A percentile compares a stretch with the other conserved stretches of the same genome.
Conservation (phyloP, 2,797 vertebrate genomes). For the Alcedo atthis region DNA sequence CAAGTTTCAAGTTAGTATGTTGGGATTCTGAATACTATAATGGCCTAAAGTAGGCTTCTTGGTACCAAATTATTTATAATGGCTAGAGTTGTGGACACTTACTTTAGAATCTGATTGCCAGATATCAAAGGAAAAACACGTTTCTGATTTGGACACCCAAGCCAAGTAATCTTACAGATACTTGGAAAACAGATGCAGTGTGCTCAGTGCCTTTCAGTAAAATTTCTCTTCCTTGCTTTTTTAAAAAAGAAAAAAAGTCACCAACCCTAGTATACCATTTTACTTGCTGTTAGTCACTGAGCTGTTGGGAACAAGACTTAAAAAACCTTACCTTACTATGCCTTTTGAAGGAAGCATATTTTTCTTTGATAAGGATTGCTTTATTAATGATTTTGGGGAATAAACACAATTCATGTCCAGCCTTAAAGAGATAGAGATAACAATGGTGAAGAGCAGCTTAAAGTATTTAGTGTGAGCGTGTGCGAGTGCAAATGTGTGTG, state of each 20-base stretch:
- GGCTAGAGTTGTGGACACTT: slow-evolving; percentile 80
- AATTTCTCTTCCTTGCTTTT: slow-evolving; percentile 62
- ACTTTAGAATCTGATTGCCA: slow-evolving; percentile 80
- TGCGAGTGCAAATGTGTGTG: slow-evolving; percentile 83
- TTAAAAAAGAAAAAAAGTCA: neutral
- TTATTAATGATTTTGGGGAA: slow-evolving; percentile 68
- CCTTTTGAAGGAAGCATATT: slow-evolving; percentile 69
- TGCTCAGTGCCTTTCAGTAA: slow-evolving; percentile 85
- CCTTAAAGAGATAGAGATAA: slow-evolving; percentile 78
- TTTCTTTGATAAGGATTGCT: slow-evolving; percentile 72
- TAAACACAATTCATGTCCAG: slow-evolving; percentile 76
- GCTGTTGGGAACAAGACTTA: slow-evolving; percentile 82
- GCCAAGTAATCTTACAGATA: slow-evolving; percentile 81
- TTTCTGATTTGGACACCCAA: slow-evolving; percentile 81
- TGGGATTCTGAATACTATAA: slow-evolving; percentile 82
- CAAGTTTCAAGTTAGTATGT: slow-evolving; percentile 84
- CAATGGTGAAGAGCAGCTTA: slow-evolving; percentile 74
- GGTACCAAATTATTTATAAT: slow-evolving; percentile 85
- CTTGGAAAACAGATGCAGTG: slow-evolving; percentile 80
- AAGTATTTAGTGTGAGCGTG: slow-evolving; percentile 70
- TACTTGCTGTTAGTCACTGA: slow-evolving; percentile 83
- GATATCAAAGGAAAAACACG: slow-evolving; percentile 72
- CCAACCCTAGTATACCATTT: slow-evolving; percentile 69
- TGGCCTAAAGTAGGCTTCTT: slow-evolving; percentile 85
- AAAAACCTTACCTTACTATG: slow-evolving; percentile 64